Evolutionary conservation across 1,140 invertebrate genomes (phyloP), one percentile per base, ranked within the genome.

Genomic region (Calliopsis andreniformis): DNA sequence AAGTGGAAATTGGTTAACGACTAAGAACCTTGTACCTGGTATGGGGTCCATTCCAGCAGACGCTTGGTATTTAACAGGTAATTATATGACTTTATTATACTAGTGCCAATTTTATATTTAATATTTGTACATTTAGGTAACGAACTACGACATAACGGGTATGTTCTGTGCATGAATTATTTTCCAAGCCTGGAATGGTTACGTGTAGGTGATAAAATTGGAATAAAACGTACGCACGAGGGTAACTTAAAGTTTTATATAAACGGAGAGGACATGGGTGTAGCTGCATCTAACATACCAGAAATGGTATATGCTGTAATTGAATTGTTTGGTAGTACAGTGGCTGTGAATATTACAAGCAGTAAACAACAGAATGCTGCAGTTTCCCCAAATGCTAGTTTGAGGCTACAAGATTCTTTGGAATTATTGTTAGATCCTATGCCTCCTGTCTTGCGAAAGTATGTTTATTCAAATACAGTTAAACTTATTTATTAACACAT

Each of bases 221-320:
- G 95, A 1, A 83, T 96, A 16, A 94, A 95, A 83, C 93, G 93
- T 83, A 95, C 92, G 18, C 91, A 91, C 62, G 95, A 95, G 76
- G 93, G 91, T 5, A 92, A 93, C 43, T 91, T 96, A 0, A 94
- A 94, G 56, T 93, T 95, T 59, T 93, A 93, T 71, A 92, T 98
- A 1, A 97, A 98, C 90, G 96, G 96, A 0, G 95, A 97, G 90
- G 96, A 98, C 86, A 94, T 97, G 88, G 96, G 96, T n/a, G 93
- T 96, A n/a, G 95, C 96, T 28, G 95, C 95, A 25, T 92, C 93
- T n/a, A 95, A 96, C 87, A 92, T 97, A 75, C 95, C 96, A 25
- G 96, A 95, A 89, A 95, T 95, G 92, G 94, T 96, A 30, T 96
- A 95, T 88, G 95, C 94, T 6, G 94, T 96, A 1, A 92, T 96